Conservation (phyloP, 2,113 vertebrate species). For the Alces alces region DNA sequence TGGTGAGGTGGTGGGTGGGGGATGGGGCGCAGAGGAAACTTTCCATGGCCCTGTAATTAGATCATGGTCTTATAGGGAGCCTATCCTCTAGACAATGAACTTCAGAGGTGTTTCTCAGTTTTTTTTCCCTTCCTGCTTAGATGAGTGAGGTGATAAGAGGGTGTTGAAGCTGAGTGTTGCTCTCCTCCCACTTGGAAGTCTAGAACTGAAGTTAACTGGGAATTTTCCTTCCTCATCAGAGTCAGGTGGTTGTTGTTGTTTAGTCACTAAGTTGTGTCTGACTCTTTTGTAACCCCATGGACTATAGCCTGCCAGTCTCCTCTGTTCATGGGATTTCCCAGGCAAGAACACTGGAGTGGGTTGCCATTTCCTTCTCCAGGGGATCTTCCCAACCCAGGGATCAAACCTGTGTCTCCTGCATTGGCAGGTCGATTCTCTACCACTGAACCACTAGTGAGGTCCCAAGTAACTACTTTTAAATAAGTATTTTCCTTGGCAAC, state of each 20-base stretch:
- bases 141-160: not conserved
- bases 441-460: not conserved
- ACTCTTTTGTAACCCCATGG: not conserved
- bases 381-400: not conserved
- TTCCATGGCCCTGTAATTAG: not conserved
- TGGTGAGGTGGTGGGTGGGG: not conserved
- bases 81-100: not conserved
- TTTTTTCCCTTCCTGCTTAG: not conserved
- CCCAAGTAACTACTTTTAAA: not conserved
- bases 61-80: not conserved
- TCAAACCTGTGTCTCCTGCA: not conserved
- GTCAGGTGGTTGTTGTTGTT: not conserved
- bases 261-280: not conserved
- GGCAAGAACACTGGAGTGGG: not conserved
- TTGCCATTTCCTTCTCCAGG: not conserved
- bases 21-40: not conserved
- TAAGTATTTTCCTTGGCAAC: not conserved
- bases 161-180: not conserved
- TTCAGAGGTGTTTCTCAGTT: not conserved
- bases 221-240: not conserved
- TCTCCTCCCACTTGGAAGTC: not conserved
- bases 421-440: not conserved
- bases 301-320: not conserved
- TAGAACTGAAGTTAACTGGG: not conserved
- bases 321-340: not conserved